Base-by-base conservation (phyloP, 2,888 invertebrate genomes). In the Pristionchus maxplancki region DNA sequence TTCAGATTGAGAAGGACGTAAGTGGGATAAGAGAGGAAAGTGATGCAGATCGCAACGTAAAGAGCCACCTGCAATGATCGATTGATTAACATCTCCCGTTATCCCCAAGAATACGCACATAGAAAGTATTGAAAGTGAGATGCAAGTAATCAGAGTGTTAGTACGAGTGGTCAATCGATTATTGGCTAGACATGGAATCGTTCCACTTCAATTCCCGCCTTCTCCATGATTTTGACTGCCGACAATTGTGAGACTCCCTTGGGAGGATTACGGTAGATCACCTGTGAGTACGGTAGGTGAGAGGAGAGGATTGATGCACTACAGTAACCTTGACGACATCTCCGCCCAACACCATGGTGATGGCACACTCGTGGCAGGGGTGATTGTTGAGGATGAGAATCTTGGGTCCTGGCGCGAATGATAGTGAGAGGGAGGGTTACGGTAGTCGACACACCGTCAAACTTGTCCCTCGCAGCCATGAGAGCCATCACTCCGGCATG, bases 1-100 rank as follows among this genome's bases (percentile, higher is more conserved):
- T 94, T 93, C 87, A 94, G 89, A 89, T 91, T 92, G 89, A 91
- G 89, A 88, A 94, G 90, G 24, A 94, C 93, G 82, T 90, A 93
- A 40, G 93, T 94, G 84, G 94, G 94, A 90, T 94, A 94, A 24
- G 92, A 90, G 78, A 94, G 90, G 91, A 93, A 93, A 64, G 91
- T 89, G 40, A 90, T 84, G n/a, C 90, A 90, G 90, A 93, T 91
- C 88, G 92, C 82, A 89, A 90, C 89, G 88, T 92, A 94, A 71
- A 93, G 90, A 48, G 90, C 93, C 81, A 74, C 5, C 87, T 87
- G 87, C 15, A 87, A 58, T 0, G 31, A 81, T 40, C 24, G 20
- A 78, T 40, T 44, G 78, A n/a, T 44, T 78, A 3, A 15, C n/a
- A 74, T 24, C 15, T 20, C 3, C 9, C n/a, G 3, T 17, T 24